Conservation (phyloP, 2,113 vertebrate species). For the Myotis yumanensis region DNA sequence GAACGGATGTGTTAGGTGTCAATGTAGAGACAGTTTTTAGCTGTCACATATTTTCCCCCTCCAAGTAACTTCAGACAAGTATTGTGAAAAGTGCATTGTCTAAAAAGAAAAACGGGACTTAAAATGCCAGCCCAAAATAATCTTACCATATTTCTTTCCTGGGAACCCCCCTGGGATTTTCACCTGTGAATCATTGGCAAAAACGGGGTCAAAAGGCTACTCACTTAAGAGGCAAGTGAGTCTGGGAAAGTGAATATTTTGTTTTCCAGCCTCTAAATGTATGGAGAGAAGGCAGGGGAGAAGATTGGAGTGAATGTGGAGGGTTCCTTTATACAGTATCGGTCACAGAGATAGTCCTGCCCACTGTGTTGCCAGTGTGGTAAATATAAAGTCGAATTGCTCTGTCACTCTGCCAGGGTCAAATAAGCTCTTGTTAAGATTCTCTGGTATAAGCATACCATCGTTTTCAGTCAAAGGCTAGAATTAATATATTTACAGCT, state of each 20-base stretch:
- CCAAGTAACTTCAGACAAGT: not conserved
- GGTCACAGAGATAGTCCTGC: not conserved
- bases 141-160: not conserved
- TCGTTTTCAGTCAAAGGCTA: conserved; percentile 25
- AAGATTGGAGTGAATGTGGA: not conserved
- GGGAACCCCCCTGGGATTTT: not conserved
- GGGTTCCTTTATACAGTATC: not conserved
- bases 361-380: not conserved
- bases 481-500: conserved; percentile 24
- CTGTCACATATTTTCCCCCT: not conserved
- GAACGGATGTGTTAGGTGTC: not conserved
- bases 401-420: not conserved
- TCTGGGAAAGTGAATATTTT: conserved; percentile 10
- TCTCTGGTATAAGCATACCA: not conserved
- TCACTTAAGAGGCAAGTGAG: not conserved
- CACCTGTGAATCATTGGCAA: not conserved
- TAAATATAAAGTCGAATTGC: not conserved
- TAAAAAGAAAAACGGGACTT: not conserved
- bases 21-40: not conserved
- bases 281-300: not conserved
- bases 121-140: not conserved
- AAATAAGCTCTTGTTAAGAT: not conserved
- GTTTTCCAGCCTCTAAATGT: not conserved
- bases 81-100: not conserved
- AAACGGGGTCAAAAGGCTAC: not conserved